Evolutionary conservation across 2,888 invertebrate genomes (phyloP), one percentile per base, ranked within the genome.

Genomic region (Ormyrus rosae): DNA sequence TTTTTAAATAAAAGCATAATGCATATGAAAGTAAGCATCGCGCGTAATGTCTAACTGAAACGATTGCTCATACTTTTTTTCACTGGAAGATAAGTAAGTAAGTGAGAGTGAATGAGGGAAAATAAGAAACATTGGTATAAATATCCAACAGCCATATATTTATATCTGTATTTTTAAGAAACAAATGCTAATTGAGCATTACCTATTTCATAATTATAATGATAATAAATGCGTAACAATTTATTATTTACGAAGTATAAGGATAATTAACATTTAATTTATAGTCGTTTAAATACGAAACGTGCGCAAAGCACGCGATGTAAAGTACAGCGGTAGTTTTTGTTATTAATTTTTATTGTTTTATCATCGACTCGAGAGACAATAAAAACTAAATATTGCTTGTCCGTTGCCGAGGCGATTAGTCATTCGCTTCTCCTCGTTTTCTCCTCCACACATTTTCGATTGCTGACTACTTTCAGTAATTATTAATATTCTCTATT

Each of bases 141-240:
- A 90, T 91, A 91, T 90, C 90, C 90, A 91, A 90, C 90, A 91
- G 90, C 90, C 90, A 90, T 90, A 90, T 91, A 91, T 90, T 90
- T 90, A 90, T 89, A 34, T 90, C 86, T 88, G 90, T 90, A 90
- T 90, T 90, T 90, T 89, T 83, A 90, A 89, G 89, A 91, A 90
- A 91, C 90, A 90, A 91, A 91, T 91, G 90, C 90, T 91, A 90
- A 90, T 90, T 90, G 90, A 91, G 90, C 90, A 91, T 91, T 90
- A 91, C 89, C 90, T 90, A 90, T 89, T 81, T 88, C 88, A 89
- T 90, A 90, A 90, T 90, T 88, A 88, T 89, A 90, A 90, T 90
- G 86, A 90, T 90, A 90, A 90, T 90, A 90, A 90, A 90, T 90
- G 90, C 89, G 88, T 90, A 90, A 90, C 90, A 90, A 89, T 90